These are phyloP conservation scores for Zootermopsis nevadensis DNA, from an alignment of 2,888 invertebrate species.

Conservation along the genomic window DNA sequence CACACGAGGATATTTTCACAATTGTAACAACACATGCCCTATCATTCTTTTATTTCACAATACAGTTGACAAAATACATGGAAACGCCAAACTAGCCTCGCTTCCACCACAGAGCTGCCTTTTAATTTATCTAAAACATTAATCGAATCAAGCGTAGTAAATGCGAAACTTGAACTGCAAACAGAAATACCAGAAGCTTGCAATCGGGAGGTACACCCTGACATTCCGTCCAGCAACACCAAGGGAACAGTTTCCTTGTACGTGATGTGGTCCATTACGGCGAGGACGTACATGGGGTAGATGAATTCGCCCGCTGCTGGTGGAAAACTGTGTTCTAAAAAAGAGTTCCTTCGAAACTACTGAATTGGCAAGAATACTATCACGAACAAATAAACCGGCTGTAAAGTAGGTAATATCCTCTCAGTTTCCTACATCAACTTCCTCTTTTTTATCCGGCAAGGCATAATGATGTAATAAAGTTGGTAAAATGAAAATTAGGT, in stretches of 20 bases:
- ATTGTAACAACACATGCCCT: background rate
- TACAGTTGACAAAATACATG: background rate
- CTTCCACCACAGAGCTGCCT: background rate
- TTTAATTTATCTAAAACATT: background rate
- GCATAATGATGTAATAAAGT: no score
- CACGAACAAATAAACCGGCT: background rate
- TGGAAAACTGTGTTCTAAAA: background rate
- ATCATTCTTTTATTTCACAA: background rate
- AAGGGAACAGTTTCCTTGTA: background rate
- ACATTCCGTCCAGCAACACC: background rate
- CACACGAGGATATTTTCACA: background rate
- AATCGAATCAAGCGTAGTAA: background rate
- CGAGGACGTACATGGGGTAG: background rate
- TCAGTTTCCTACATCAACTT: no score
- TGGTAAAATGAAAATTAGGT: no score
- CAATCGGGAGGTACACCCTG: background rate
- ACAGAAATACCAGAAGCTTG: background rate
- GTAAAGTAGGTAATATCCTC: no score
- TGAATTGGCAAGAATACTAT: background rate
- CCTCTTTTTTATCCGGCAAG: no score
- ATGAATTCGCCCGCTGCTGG: background rate
- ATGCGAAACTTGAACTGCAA: background rate
- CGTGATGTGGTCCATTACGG: background rate
- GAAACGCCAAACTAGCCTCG: background rate
- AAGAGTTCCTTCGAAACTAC: background rate